Conservation (phyloP, 2,797 vertebrate genomes). For the Gephyroberyx darwinii region DNA sequence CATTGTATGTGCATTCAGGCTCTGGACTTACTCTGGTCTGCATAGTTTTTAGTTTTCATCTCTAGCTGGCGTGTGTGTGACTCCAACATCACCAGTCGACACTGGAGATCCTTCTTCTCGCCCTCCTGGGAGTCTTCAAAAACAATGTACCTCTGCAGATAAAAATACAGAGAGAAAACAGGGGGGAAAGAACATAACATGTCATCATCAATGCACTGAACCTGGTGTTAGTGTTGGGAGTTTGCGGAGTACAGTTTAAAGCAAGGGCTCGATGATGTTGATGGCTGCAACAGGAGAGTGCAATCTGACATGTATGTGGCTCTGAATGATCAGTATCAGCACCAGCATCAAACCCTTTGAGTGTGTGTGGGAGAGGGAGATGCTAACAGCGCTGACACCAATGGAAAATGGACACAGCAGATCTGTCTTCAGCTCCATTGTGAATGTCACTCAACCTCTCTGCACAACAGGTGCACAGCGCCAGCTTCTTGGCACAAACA, state of each 20-base stretch:
- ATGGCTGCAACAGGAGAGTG: not conserved
- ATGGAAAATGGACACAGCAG: slow-evolving; percentile 19
- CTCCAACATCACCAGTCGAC: slow-evolving; percentile 88
- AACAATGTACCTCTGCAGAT: slow-evolving; percentile 91
- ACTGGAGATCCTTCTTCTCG: slow-evolving; percentile 96
- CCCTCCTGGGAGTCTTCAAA: slow-evolving; percentile 97
- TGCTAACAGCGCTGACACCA: not conserved
- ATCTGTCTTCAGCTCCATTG: slow-evolving; percentile 43
- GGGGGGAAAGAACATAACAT: not conserved
- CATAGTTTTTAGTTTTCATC: slow-evolving; percentile 94
- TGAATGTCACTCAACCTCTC: slow-evolving; percentile 43
- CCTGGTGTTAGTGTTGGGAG: not conserved
- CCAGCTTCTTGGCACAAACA: slow-evolving; percentile 8
- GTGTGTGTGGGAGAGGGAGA: not conserved
- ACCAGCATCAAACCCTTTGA: not conserved
- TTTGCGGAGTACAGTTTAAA: not conserved
- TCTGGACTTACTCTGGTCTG: slow-evolving; percentile 94
- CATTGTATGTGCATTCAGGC: not conserved
- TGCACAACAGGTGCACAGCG: slow-evolving; percentile 47
- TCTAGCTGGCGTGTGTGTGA: slow-evolving; percentile 93
- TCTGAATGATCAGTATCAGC: not conserved
- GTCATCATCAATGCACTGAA: not conserved
- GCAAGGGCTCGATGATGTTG: not conserved
- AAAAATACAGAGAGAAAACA: not conserved
- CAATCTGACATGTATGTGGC: slow-evolving; percentile 10